Percentiles rank a stretch among this genome's conserved stretches.
Conservation (phyloP, 1,140 invertebrate genomes). For the Scaptomyza graminum region DNA sequence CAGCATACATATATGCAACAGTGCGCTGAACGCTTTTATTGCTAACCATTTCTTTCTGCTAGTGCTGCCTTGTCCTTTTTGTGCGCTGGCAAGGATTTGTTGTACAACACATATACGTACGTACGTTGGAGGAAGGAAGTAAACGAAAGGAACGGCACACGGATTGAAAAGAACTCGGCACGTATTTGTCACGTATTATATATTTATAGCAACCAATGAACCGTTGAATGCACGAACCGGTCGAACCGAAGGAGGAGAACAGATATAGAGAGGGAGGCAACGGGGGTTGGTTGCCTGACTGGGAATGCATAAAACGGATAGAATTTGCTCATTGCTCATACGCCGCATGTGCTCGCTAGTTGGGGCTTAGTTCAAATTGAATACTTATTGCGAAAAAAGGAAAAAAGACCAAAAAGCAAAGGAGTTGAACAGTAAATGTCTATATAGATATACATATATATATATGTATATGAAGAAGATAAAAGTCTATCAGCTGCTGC, state of each 20-base stretch:
- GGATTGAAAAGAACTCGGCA: slow-evolving; percentile 81
- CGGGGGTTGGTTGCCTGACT: slow-evolving; percentile 13
- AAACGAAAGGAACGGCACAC: slow-evolving; percentile 11
- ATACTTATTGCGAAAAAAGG: slow-evolving; percentile 45
- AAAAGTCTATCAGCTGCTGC: slow-evolving; percentile 56
- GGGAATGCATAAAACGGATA: slow-evolving; percentile 70
- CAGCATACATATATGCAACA: slow-evolving; percentile 61
- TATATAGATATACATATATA: slow-evolving; percentile 1
- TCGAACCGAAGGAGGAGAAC: not conserved
- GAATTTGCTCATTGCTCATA: slow-evolving; percentile 68
- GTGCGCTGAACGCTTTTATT: slow-evolving; percentile 79
- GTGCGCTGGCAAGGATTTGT: slow-evolving; percentile 67
- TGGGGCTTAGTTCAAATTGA: slow-evolving; percentile 75
- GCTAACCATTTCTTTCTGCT: slow-evolving; percentile 72
- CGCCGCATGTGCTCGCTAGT: slow-evolving; percentile 62
- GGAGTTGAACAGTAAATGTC: slow-evolving; percentile 1
- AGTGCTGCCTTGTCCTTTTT: slow-evolving; percentile 25
- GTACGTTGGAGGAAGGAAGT: not conserved
- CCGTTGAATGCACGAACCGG: slow-evolving; percentile 74
- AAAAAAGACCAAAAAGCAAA: not conserved
- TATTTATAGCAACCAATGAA: slow-evolving; percentile 82
- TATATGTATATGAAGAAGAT: slow-evolving; percentile 13
- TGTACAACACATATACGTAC: slow-evolving; percentile 23
- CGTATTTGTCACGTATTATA: slow-evolving; percentile 82
- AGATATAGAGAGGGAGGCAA: not conserved